Base-by-base conservation (phyloP, 2,888 invertebrate species). In the Apamea sordens region DNA sequence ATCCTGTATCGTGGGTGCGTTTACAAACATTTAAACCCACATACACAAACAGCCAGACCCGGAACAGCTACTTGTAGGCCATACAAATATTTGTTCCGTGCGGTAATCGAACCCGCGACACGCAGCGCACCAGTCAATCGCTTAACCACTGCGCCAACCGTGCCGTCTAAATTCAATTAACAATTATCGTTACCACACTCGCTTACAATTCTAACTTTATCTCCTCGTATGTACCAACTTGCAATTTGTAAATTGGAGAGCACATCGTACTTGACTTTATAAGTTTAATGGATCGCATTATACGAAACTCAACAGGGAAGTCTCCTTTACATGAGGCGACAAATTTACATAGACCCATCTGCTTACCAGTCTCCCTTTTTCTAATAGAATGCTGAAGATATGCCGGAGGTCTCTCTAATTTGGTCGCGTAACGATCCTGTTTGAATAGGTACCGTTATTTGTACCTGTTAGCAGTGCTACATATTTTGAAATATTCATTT, bases 201-300 rank as follows among this genome's bases (percentile, higher is more conserved):
- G 15, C 15, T 47, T 28, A 44, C 18, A 53, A n/a, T 68, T 72
- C 44, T 41, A 77, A 73, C 64, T 72, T 80, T 36, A 32, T 36
- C 63, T 41, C 28, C 47, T 47, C 21, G 28, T 68, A 65, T 75
- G 50, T 50, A 32, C 18, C 7, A 73, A 74, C 59, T 59, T 56
- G 47, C 72, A 80, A 83, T 86, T 86, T 78, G 81, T 78, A 81
- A 83, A 83, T 85, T 79, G 64, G 74, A 84, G 75, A 86, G 78
- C 68, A 69, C 80, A 74, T 28, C 47, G n/a, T 50, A 32, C 65
- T 79, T 79, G 72, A 80, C 80, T 80, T 76, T 67, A 77, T 75
- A 86, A 86, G 76, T 83, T 80, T 70, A 84, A 84, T 80, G 79
- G 76, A 72, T 82, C 69, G 71, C 79, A 83, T 88, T 86, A 81